A percentile compares a stretch with the other conserved stretches of the same genome.
Conservation (phyloP, 2,113 vertebrate species). For the Aplodontia rufa region DNA sequence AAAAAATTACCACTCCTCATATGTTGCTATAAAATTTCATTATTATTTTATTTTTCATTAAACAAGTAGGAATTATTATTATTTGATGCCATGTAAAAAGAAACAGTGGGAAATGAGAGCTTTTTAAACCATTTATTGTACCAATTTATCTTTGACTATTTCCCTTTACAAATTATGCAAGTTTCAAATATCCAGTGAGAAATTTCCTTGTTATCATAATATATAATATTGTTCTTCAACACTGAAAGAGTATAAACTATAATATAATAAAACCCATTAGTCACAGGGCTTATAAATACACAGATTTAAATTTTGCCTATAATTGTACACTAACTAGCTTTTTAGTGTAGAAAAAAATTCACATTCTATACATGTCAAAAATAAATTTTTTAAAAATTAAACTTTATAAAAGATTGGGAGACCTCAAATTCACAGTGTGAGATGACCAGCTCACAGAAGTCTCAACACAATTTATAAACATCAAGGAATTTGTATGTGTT, state of each 20-base stretch:
- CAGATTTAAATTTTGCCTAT: neutral
- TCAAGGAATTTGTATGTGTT: neutral
- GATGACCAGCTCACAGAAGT: neutral
- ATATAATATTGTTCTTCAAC: neutral
- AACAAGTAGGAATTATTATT: neutral
- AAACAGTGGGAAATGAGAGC: neutral
- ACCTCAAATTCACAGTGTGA: neutral
- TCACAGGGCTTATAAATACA: neutral
- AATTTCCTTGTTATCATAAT: neutral
- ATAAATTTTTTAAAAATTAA: neutral
- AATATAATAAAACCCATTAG: neutral
- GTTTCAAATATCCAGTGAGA: neutral
- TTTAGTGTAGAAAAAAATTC: neutral
- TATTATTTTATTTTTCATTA: neutral
- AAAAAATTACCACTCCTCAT: neutral
- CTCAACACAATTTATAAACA: neutral
- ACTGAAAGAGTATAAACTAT: neutral
- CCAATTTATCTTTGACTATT: neutral
- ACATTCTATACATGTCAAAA: neutral
- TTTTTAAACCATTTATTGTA: neutral
- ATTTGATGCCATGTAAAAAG: neutral
- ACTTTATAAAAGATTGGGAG: neutral
- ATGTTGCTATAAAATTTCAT: neutral
- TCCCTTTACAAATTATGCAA: neutral
- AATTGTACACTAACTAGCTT: neutral